These are phyloP conservation scores for Rhadinocentrus ornatus DNA, from an alignment of 2,797 vertebrate species.

Conservation along the genomic window DNA sequence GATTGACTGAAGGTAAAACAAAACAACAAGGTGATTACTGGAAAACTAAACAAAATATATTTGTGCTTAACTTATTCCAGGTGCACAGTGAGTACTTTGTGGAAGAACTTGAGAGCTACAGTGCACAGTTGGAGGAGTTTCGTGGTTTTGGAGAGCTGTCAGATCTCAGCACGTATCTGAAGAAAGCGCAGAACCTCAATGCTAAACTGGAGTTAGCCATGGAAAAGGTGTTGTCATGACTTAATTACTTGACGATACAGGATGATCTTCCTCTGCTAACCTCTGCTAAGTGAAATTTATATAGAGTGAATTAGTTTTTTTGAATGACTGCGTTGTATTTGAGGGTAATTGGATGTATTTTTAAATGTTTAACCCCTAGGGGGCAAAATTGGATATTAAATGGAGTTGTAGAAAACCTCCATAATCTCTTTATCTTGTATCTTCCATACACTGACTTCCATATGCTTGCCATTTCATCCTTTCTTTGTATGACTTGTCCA, in stretches of 20 bases:
- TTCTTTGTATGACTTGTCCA: neutral
- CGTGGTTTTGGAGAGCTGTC: neutral
- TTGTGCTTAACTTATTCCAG: neutral
- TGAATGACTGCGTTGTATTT: neutral
- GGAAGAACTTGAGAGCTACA: neutral
- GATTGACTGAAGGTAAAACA: neutral
- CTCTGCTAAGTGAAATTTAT: too few species aligned
- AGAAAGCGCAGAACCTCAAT: neutral
- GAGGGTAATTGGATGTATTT: neutral
- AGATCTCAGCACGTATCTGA: neutral
- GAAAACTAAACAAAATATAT: neutral
- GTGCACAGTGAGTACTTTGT: too few species aligned
- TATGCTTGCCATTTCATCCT: slow-evolving; percentile 1
- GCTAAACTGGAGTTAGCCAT: slow-evolving; percentile 5
- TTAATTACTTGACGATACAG: too few species aligned
- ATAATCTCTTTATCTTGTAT: neutral
- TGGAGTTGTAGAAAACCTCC: neutral
- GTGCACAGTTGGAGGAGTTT: neutral
- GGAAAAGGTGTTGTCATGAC: slow-evolving; percentile 78
- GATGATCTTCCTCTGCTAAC: too few species aligned
- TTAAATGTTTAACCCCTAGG: slow-evolving; percentile 26
- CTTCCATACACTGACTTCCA: neutral
- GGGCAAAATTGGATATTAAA: slow-evolving; percentile 48
- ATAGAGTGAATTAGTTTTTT: neutral
- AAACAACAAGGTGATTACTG: neutral